A percentile compares a stretch with the other conserved stretches of the same genome.
phyloP scores from a whole-genome alignment of 2,888 invertebrate genomes.

The Choristoneura rosaceana region DNA sequence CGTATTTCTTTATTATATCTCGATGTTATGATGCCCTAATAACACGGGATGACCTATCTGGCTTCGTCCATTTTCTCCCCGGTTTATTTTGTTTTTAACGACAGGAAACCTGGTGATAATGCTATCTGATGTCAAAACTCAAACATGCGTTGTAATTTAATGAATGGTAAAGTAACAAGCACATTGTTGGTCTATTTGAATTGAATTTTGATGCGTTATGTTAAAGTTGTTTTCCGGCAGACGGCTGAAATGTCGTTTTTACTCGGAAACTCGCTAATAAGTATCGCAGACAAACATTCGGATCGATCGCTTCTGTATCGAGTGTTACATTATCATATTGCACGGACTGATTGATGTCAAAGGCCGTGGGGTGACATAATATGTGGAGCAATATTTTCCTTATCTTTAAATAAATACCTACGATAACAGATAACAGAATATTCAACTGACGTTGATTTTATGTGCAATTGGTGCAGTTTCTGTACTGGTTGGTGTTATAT shows the following conservation, averaged over 20 bases:
- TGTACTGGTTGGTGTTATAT: background rate
- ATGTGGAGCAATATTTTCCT: slow-evolving; percentile 42
- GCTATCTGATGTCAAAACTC: slow-evolving; percentile 34
- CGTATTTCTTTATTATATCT: slow-evolving; percentile 41
- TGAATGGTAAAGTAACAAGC: slow-evolving; percentile 18
- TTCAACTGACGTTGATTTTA: slow-evolving; percentile 9
- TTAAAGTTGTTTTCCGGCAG: slow-evolving; percentile 4
- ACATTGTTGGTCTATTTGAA: background rate
- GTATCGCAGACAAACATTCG: slow-evolving; percentile 48
- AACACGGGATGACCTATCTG: slow-evolving; percentile 35
- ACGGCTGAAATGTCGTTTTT: background rate
- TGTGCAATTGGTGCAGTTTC: background rate
- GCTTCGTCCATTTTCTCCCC: slow-evolving; percentile 27
- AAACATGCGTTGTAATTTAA: slow-evolving; percentile 34
- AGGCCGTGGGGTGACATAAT: slow-evolving; percentile 56
- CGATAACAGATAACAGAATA: slow-evolving; percentile 8
- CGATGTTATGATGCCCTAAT: slow-evolving; percentile 36
- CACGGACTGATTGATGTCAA: slow-evolving; percentile 70
- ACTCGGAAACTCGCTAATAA: slow-evolving; percentile 22
- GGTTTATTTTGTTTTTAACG: slow-evolving; percentile 38
- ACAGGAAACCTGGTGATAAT: slow-evolving; percentile 33
- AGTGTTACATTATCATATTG: slow-evolving; percentile 57
- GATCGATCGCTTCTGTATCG: slow-evolving; percentile 45
- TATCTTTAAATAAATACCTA: slow-evolving; percentile 26
- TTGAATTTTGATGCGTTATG: background rate